phyloP scores from a whole-genome alignment of 1,140 invertebrate genomes.

The Caenorhabditis elegans region WBcel235 BX284604.4:13166501-13167000 shows the following conservation, averaged over 20 bases:
- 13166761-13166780: too few species aligned
- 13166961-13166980: too few species aligned
- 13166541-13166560: background rate
- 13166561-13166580: background rate
- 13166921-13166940: too few species aligned
- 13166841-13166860: too few species aligned
- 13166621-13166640: background rate
- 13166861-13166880: too few species aligned
- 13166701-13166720: background rate
- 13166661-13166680: background rate
- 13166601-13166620: background rate
- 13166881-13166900: too few species aligned
- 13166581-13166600: conserved; percentile 14
- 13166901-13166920: too few species aligned
- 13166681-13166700: background rate
- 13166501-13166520: conserved; percentile 18
- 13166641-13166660: background rate
- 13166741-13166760: background rate
- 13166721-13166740: background rate
- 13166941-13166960: too few species aligned
- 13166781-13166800: too few species aligned
- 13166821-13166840: too few species aligned
- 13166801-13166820: too few species aligned
- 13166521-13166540: conserved; percentile 22
- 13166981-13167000: too few species aligned